Evolutionary conservation across 2,888 invertebrate genomes (phyloP), one percentile per base, ranked within the genome.

Genomic region (Amphipoea oculea): DNA sequence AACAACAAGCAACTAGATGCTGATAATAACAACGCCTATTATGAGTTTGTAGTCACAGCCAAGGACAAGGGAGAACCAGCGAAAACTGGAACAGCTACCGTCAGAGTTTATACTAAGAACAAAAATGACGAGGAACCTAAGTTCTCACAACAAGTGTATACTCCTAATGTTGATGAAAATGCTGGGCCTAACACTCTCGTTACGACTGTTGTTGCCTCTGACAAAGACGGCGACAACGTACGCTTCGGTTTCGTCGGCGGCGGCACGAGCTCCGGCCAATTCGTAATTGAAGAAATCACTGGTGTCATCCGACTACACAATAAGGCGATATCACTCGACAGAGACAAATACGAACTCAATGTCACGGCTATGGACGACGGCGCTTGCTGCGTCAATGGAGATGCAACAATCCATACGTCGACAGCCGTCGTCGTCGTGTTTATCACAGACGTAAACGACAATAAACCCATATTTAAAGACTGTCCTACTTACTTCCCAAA

Each of bases 351-450:
- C 93, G 99, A 99, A 93, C 95, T 99, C 79, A 99, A 99, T 94
- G 99, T 99, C 14, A 99, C 99, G 0, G 99, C 99, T 4, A 98
- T 99, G 97, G 99, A 99, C 93, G 99, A 99, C 94, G 99, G 99
- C 0, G 98, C 99, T 2, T 99, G 99, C 94, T 99, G 99, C 94
- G 98, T 98, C 23, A 98, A 99, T 87, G 99, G 99, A 5, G 98
- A 98, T 89, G 97, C 98, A 3, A 98, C 98, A 0, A 98, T 99
- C 88, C 99, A 99, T 93, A 99, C 99, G 0, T 99, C 99, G 71
- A 99, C 99, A 0, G 99, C 99, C 12, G 99, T 99, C 2, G 99
- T 99, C 0, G 99, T 99, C 0, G 99, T 99, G 0, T 99, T 99
- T 94, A 99, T 99, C 84, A 99, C 99, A 0, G 99, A 99, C 91